Conservation (phyloP, 2,797 vertebrate genomes). For the Chrysocyon brachyurus region DNA sequence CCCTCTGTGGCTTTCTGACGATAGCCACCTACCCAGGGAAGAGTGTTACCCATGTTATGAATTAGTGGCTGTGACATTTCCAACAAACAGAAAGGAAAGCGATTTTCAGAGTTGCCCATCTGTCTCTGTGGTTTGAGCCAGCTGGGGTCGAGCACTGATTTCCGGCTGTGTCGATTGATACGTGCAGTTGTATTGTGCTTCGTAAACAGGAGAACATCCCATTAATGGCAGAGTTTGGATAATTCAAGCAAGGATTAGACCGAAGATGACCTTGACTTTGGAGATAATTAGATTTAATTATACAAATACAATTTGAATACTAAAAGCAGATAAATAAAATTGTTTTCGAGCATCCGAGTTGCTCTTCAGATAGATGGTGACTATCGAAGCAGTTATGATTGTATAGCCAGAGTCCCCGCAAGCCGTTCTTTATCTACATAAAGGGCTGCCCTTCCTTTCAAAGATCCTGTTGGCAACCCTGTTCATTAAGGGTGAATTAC, state of each 20-base stretch:
- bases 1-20: background rate
- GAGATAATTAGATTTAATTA: constrained; percentile 56
- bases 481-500: background rate
- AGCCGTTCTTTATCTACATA: background rate
- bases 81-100: background rate
- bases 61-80: background rate
- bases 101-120: background rate
- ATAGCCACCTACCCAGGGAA: background rate
- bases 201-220: background rate
- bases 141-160: background rate
- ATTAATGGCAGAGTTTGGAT: background rate
- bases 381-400: background rate
- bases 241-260: background rate
- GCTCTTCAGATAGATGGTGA: background rate
- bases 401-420: background rate
- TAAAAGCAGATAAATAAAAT: constrained; percentile 27
- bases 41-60: background rate
- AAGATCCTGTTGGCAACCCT: background rate
- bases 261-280: constrained; percentile 27
- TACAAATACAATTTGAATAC: background rate
- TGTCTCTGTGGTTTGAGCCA: background rate
- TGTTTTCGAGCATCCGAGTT: background rate
- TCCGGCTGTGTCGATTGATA: background rate
- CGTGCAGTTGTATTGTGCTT: background rate
- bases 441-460: background rate